These are phyloP conservation scores for Labia minor DNA, from an alignment of 2,888 invertebrate genomes.

Conservation along the genomic window DNA sequence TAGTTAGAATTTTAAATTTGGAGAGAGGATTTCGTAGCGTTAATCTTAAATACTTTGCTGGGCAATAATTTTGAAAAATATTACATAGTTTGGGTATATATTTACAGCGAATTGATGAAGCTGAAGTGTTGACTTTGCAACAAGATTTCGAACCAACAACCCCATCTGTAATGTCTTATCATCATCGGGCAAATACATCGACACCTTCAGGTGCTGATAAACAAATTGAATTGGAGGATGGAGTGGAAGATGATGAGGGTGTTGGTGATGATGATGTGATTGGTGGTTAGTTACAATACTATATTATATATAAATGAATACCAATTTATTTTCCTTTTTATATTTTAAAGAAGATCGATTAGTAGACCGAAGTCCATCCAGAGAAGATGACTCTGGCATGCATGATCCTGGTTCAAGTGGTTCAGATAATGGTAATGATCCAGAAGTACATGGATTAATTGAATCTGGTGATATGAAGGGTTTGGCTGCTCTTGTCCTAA, in stretches of 20 bases:
- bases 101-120: constrained; percentile 1
- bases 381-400: not conserved
- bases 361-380: not conserved
- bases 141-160: not conserved
- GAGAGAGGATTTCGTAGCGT: not conserved
- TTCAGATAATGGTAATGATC: constrained; percentile 38
- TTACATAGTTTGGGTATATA: not conserved
- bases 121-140: not conserved
- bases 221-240: not conserved
- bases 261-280: constrained; percentile 20
- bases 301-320: not conserved
- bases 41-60: not conserved
- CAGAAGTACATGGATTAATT: constrained; percentile 54
- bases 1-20: no score
- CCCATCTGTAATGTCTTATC: not conserved
- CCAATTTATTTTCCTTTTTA: no score
- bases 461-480: constrained; percentile 76
- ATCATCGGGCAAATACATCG: not conserved
- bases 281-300: constrained; percentile 22
- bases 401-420: not conserved
- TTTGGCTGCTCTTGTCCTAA: constrained; percentile 76
- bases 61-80: not conserved
- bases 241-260: constrained; percentile 31
- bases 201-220: not conserved
- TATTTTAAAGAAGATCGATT: not conserved